Conservation (phyloP, 2,888 invertebrate genomes). For the Resseliella maxima region DNA sequence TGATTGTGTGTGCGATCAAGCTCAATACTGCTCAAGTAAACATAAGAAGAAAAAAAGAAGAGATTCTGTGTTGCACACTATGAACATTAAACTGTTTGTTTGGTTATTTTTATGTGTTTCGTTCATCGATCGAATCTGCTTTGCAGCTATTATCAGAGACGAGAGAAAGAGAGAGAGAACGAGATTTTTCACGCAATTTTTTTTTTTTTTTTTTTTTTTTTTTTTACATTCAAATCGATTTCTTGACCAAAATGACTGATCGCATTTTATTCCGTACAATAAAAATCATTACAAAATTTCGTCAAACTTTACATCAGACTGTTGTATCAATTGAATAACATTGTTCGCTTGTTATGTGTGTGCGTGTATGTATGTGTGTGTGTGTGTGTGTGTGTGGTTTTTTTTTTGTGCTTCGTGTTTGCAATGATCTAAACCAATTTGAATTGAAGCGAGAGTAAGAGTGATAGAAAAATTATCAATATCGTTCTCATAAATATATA, state of each 20-base stretch:
- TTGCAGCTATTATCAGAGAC: background rate
- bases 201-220: background rate
- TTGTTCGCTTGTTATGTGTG: background rate
- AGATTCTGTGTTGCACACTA: background rate
- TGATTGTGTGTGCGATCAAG: background rate
- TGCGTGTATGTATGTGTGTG: too few species aligned
- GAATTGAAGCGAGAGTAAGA: too few species aligned
- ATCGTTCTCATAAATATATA: too few species aligned
- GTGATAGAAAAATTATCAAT: too few species aligned
- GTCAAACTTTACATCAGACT: background rate
- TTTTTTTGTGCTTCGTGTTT: background rate
- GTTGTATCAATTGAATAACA: background rate
- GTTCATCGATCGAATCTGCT: background rate
- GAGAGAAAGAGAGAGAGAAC: too few species aligned
- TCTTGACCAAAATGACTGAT: slow-evolving; percentile 7
- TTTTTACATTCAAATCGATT: background rate
- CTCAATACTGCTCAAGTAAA: background rate
- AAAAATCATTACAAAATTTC: background rate
- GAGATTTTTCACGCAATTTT: slow-evolving; percentile 27
- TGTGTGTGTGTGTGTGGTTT: background rate
- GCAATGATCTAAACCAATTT: too few species aligned
- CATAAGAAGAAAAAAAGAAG: background rate
- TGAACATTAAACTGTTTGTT: slow-evolving; percentile 37
- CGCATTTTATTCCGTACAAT: background rate
- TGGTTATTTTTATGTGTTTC: background rate